Base-by-base conservation (phyloP, 2,888 invertebrate species). In the Platycheirus rosarum region DNA sequence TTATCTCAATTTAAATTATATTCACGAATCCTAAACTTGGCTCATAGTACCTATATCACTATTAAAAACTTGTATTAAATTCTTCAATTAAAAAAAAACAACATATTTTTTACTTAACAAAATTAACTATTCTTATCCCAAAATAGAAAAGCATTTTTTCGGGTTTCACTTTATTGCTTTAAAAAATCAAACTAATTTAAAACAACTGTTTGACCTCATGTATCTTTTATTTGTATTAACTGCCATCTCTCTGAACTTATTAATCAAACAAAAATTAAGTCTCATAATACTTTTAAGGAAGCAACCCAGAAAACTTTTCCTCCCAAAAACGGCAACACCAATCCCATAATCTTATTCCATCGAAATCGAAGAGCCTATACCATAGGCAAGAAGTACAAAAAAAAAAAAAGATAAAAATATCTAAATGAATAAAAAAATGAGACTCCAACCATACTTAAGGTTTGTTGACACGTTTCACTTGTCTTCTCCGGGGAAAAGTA, bases 381-480 rank as follows among this genome's bases (percentile, higher is more conserved):
- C 13, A 16, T 7, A n/a, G 16, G n/a, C n/a, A n/a, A 18, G 4
- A 44, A 18, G 18, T 16, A 23, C 6, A 13, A 26, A 8, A 9
- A 7, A 5, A 32, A 32, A 29, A 26, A 14, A 29, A 51, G 6
- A 14, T 13, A 0, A 26, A n/a, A 26, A 14, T 13, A 37, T n/a
- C n/a, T n/a, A n/a, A n/a, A n/a, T n/a, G n/a, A n/a, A n/a, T n/a
- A n/a, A 7, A 18, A n/a, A 16, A 29, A 32, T 35, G 37, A 55
- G 55, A 44, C 44, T 44, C 16, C 14, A 9, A 9, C 37, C 5
- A n/a, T 44, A 53, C 55, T 57, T 57, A 42, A 37, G 60, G 69
- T 75, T 70, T 62, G 76, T 76, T 82, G 80, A 82, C 80, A 77
- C 82, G 71, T 82, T 77, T 71, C 66, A 49, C 48, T 55, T 57